Percentiles rank a stretch among this genome's conserved stretches.
Evolutionary conservation across 2,888 invertebrate genomes (phyloP).

Genomic region (Biston betularia): DNA sequence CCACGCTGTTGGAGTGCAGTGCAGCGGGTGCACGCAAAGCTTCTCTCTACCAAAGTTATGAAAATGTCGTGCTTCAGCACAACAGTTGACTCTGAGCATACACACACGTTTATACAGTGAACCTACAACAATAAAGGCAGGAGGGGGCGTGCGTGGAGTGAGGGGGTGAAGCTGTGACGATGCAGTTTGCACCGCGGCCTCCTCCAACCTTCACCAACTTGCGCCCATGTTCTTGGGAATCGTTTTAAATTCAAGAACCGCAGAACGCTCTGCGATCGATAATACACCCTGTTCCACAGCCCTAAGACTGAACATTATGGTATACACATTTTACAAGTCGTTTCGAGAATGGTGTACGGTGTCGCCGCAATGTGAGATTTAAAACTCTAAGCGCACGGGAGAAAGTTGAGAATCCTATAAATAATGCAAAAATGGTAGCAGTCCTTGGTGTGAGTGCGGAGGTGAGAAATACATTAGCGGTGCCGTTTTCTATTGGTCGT

Average conservation of each 20-base stretch:
- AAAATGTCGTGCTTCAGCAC: conserved; percentile 78
- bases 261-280: conserved; percentile 69
- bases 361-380: conserved; percentile 62
- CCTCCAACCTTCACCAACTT: conserved; percentile 85
- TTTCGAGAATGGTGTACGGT: conserved; percentile 70
- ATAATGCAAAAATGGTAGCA: conserved; percentile 72
- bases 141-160: conserved; percentile 60
- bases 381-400: conserved; percentile 61
- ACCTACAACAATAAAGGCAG: conserved; percentile 73
- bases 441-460: conserved; percentile 84
- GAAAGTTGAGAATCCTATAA: conserved; percentile 75
- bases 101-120: conserved; percentile 66
- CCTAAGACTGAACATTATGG: conserved; percentile 67
- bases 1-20: conserved; percentile 53
- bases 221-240: conserved; percentile 85
- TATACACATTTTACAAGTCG: conserved; percentile 67
- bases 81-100: conserved; percentile 79
- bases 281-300: conserved; percentile 61
- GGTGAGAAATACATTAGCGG: conserved; percentile 87
- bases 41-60: conserved; percentile 63
- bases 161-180: conserved; percentile 73
- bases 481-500: conserved; percentile 86
- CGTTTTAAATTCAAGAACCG: conserved; percentile 86
- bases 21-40: conserved; percentile 21
- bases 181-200: conserved; percentile 85